Evolutionary conservation across 2,797 vertebrate genomes (phyloP).

Genomic region (Trematomus bernacchii): DNA sequence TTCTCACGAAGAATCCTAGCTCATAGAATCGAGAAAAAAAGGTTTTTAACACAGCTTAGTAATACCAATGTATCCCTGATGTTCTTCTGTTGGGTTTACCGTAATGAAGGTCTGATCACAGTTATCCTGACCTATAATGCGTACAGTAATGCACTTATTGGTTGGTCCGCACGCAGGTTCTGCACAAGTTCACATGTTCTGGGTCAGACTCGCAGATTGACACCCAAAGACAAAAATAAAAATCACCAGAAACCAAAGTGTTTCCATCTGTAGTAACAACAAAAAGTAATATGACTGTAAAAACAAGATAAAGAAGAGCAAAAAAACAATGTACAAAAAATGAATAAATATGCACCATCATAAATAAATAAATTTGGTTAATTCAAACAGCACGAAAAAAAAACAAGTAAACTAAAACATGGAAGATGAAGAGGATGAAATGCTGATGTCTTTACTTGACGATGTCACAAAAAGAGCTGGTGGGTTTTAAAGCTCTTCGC

Average conservation of each 20-base stretch:
- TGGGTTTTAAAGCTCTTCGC: constrained; percentile 47
- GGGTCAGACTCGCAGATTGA: constrained; percentile 62
- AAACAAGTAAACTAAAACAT: constrained; percentile 54
- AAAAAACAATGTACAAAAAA: constrained; percentile 77
- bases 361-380: constrained; percentile 86
- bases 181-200: constrained; percentile 48
- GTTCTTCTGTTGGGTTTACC: constrained; percentile 12
- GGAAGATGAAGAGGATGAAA: constrained; percentile 50
- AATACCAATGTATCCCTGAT: constrained; percentile 22
- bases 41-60: constrained; percentile 1
- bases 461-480: constrained; percentile 20
- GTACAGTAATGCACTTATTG: constrained; percentile 36
- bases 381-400: constrained; percentile 76
- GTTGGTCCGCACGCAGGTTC: constrained; percentile 59
- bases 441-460: constrained; percentile 21
- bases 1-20: constrained; percentile 17
- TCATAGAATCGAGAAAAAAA: background rate
- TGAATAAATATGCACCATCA: constrained; percentile 85
- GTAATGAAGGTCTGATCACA: constrained; percentile 22
- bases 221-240: constrained; percentile 19
- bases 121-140: constrained; percentile 28
- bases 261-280: constrained; percentile 49
- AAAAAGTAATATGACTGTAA: constrained; percentile 52
- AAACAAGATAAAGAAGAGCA: constrained; percentile 55
- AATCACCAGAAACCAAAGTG: constrained; percentile 5